Conservation (phyloP, 2,113 vertebrate genomes). For the Pogona vitticeps region DNA sequence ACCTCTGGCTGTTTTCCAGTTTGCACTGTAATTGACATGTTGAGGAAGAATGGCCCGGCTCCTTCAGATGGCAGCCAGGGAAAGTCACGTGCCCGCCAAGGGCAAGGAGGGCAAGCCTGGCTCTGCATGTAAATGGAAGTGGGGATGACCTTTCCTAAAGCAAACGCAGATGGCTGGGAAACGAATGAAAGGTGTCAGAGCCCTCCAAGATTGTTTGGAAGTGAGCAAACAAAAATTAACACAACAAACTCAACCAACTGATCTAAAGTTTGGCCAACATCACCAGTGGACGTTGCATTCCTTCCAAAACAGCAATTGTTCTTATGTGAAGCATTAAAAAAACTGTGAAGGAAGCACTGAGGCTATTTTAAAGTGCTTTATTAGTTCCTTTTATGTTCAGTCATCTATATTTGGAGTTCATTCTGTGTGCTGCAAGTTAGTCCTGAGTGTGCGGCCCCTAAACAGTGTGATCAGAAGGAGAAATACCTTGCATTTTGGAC, state of each 20-base stretch:
- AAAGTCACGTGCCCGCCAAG: background rate
- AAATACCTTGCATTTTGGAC: too few relatives aligned
- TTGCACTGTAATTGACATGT: background rate
- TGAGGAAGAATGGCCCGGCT: background rate
- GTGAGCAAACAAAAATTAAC: background rate
- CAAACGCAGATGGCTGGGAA: background rate
- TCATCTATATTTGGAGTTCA: too few relatives aligned
- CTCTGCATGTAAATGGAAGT: background rate
- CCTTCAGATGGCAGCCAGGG: background rate
- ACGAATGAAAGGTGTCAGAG: background rate
- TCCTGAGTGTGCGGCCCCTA: too few relatives aligned
- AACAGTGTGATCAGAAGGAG: too few relatives aligned
- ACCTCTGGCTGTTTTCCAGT: background rate
- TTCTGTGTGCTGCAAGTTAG: too few relatives aligned
- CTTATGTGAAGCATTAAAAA: background rate
- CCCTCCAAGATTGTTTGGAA: background rate
- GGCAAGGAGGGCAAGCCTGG: background rate
- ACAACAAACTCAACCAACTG: background rate
- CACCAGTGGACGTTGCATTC: background rate
- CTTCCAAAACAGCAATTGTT: background rate
- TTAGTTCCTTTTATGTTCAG: background rate
- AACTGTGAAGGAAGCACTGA: background rate
- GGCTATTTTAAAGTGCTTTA: background rate
- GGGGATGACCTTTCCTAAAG: slow-evolving; percentile 8
- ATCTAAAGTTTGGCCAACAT: background rate